Percentiles rank a stretch among this genome's conserved stretches.
These are phyloP conservation scores for Mallotus villosus DNA, from an alignment of 2,797 vertebrate species.

Conservation along the genomic window DNA sequence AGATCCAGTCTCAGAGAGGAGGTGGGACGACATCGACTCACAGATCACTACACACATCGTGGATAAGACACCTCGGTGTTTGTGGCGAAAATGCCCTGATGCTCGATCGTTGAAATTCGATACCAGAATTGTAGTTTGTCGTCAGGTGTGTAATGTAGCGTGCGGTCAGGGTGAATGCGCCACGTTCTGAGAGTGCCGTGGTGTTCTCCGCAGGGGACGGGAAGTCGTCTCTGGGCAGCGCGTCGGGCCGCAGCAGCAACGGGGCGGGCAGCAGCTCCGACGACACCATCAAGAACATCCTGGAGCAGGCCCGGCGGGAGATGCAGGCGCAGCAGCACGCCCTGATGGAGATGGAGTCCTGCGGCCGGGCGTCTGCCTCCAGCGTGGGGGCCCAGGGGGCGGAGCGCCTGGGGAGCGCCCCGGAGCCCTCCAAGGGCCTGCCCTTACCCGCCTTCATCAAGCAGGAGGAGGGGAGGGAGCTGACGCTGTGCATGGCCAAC, in stretches of 20 bases:
- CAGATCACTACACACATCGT: neutral
- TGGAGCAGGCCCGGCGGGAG: conserved; percentile 89
- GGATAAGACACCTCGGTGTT: neutral
- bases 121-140: too few relatives aligned
- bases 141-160: too few relatives aligned
- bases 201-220: conserved; percentile 76
- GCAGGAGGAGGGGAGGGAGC: conserved; percentile 85
- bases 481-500: conserved; percentile 65
- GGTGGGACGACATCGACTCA: conserved; percentile 67
- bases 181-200: conserved; percentile 3
- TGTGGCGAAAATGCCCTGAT: neutral
- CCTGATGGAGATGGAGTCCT: conserved; percentile 89
- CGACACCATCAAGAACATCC: conserved; percentile 93
- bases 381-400: conserved; percentile 63
- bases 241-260: conserved; percentile 78
- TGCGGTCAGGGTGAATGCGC: neutral
- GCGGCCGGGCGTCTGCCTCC: conserved; percentile 57
- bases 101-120: too few relatives aligned
- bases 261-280: conserved; percentile 80
- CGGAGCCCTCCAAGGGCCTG: conserved; percentile 60
- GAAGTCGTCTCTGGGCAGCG: conserved; percentile 72
- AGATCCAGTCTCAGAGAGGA: conserved; percentile 96
- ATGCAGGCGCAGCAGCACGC: conserved; percentile 96
- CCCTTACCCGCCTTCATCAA: conserved; percentile 80
- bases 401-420: conserved; percentile 66